Conservation (phyloP, 2,113 vertebrate genomes). For the Australoheros scitulus region DNA sequence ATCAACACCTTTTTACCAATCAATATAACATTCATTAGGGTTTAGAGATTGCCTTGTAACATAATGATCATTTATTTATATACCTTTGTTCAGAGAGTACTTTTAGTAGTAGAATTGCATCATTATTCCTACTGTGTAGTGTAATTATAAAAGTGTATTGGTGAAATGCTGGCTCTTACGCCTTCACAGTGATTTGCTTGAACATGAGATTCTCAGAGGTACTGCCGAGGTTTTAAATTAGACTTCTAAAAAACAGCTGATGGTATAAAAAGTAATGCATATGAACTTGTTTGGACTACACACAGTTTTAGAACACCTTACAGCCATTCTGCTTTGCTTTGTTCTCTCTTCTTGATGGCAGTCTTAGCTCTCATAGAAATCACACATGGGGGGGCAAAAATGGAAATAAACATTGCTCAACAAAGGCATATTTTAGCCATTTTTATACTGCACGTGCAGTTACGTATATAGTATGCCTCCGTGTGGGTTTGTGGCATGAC, state of each 20-base stretch:
- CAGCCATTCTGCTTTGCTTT: slow-evolving; percentile 2
- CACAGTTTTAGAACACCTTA: background rate
- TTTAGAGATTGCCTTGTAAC: slow-evolving; percentile 9
- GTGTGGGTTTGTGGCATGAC: slow-evolving; percentile 10
- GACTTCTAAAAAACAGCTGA: slow-evolving; percentile 5
- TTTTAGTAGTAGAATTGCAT: slow-evolving; percentile 11
- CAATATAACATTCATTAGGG: slow-evolving; percentile 15
- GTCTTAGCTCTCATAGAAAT: slow-evolving; percentile 41
- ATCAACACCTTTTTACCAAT: slow-evolving; percentile 14
- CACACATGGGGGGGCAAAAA: slow-evolving; percentile 30
- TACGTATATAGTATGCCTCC: slow-evolving; percentile 28
- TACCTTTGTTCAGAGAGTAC: background rate
- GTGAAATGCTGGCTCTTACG: slow-evolving; percentile 19
- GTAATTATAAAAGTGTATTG: slow-evolving; percentile 32
- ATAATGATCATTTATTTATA: slow-evolving; percentile 5
- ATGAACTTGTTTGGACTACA: background rate
- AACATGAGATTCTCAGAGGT: slow-evolving; percentile 8
- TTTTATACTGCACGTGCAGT: slow-evolving; percentile 27
- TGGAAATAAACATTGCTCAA: slow-evolving; percentile 58
- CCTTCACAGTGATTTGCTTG: background rate
- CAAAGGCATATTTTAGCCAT: slow-evolving; percentile 33
- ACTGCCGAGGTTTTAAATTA: background rate
- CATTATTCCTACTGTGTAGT: background rate
- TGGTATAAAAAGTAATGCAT: background rate
- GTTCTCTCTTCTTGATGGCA: background rate